Percentiles rank a stretch among this genome's conserved stretches.
These are phyloP conservation scores for Pogonomyrmex californicus DNA, from an alignment of 1,140 invertebrate genomes.

Conservation along the genomic window DNA sequence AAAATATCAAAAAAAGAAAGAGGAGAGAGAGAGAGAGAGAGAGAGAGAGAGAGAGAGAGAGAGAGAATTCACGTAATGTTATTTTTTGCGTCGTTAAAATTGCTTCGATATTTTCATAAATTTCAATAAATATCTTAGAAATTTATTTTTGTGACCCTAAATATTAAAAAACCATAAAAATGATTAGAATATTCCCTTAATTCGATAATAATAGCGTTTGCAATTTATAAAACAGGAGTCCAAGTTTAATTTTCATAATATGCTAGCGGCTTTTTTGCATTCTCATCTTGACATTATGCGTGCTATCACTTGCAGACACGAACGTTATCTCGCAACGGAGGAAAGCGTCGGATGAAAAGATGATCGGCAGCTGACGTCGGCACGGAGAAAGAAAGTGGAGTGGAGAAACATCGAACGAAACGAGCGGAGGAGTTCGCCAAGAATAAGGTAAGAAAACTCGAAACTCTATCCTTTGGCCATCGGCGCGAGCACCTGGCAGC, in stretches of 20 bases:
- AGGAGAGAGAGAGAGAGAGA: background rate
- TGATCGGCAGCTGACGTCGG: conserved; percentile 68
- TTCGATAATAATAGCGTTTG: background rate
- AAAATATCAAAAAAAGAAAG: background rate
- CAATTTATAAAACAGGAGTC: background rate
- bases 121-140: too few species aligned
- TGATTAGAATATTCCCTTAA: background rate
- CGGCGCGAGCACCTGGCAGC: conserved; percentile 75
- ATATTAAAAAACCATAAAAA: too few species aligned
- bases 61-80: too few species aligned
- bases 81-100: too few species aligned
- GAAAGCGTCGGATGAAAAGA: conserved; percentile 35
- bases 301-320: conserved; percentile 6
- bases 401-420: conserved; percentile 16
- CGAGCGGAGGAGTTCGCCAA: conserved; percentile 51
- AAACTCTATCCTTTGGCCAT: conserved; percentile 72
- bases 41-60: too few species aligned
- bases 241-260: background rate
- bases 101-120: too few species aligned
- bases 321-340: background rate
- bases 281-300: background rate
- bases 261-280: background rate
- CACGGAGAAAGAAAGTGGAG: background rate
- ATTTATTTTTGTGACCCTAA: too few species aligned
- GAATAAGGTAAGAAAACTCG: conserved; percentile 71